Evolutionary conservation across 2,797 vertebrate genomes (phyloP).

Genomic region (Steatocranus sp.): DNA sequence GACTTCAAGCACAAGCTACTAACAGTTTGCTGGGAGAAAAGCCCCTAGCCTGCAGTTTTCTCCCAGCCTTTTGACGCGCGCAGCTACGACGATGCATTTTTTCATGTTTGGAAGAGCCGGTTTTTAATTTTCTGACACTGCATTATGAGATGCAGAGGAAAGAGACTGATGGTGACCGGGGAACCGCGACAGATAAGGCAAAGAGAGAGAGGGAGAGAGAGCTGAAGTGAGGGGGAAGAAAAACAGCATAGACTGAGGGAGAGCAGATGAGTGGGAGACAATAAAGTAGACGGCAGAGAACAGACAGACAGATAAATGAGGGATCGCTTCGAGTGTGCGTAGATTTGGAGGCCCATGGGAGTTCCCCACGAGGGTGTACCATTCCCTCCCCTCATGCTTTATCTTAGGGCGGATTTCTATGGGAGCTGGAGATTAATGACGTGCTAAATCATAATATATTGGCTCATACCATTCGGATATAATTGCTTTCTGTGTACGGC

Average conservation of each 20-base stretch:
- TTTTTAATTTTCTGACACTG: not conserved
- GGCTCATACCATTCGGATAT: slow-evolving; percentile 3
- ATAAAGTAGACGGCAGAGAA: slow-evolving; percentile 5
- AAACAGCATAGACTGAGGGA: not conserved
- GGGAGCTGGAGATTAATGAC: slow-evolving; percentile 58
- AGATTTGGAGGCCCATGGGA: slow-evolving; percentile 45
- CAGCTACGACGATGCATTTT: not conserved
- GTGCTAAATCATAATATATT: slow-evolving; percentile 35
- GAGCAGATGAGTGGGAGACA: slow-evolving; percentile 22
- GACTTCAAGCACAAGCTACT: not conserved
- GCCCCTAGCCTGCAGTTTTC: not conserved
- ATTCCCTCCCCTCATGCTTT: not conserved
- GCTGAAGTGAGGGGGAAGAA: not conserved
- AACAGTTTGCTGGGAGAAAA: not conserved
- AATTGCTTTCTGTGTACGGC: not conserved
- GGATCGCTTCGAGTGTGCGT: slow-evolving; percentile 36
- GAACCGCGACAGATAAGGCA: not conserved
- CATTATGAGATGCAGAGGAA: not conserved
- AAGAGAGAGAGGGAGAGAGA: not conserved
- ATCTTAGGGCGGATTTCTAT: slow-evolving; percentile 21
- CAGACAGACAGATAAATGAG: slow-evolving; percentile 37
- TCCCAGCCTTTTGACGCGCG: not conserved
- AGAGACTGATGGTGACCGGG: not conserved
- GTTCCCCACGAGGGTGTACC: not conserved
- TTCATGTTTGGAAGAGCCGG: not conserved